Evolutionary conservation across 2,797 vertebrate genomes (phyloP).

Genomic region (Antrozous pallidus): DNA sequence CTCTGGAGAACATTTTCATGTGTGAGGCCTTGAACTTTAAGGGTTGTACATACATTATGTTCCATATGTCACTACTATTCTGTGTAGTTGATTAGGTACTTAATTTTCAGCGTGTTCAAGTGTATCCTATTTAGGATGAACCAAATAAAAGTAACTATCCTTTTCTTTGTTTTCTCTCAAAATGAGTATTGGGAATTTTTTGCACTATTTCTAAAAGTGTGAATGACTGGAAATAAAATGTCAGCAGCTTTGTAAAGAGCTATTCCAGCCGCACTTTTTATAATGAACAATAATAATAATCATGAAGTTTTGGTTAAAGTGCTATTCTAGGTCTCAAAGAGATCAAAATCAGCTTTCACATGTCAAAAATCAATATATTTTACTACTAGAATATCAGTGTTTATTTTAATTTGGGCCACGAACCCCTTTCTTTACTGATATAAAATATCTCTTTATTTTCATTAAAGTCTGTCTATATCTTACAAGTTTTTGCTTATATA

Average conservation of each 20-base stretch:
- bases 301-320: neutral
- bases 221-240: neutral
- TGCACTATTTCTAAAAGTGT: constrained; percentile 19
- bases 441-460: neutral
- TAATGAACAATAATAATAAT: neutral
- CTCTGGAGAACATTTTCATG: constrained; percentile 41
- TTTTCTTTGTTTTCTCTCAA: neutral
- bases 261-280: neutral
- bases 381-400: constrained; percentile 4
- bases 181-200: neutral
- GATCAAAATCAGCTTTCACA: neutral
- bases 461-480: neutral
- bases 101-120: neutral
- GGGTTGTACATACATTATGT: constrained; percentile 9
- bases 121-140: constrained; percentile 13
- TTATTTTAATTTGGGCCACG: constrained; percentile 27
- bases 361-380: neutral
- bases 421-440: neutral
- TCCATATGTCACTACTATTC: constrained; percentile 36
- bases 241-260: neutral
- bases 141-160: neutral
- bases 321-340: neutral
- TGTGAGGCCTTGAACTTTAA: constrained; percentile 67
- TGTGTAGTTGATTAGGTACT: neutral
- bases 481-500: neutral